These are phyloP conservation scores for Falco novaeseelandiae DNA, from an alignment of 2,797 vertebrate species.

Conservation along the genomic window DNA sequence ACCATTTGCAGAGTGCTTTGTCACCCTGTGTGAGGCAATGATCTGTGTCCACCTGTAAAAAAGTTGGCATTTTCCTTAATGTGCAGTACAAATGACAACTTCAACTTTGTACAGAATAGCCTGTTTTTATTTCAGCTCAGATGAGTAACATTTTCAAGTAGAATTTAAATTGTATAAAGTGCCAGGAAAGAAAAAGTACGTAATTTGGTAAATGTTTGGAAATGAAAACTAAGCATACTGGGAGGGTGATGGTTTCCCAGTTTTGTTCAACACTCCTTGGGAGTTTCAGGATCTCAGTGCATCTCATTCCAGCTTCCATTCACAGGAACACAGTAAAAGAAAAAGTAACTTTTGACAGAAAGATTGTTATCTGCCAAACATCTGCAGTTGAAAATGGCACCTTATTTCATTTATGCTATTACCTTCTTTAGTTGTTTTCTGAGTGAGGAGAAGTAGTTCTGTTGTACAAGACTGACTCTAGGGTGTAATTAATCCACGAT, in stretches of 20 bases:
- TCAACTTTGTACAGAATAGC: neutral
- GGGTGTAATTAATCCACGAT: conserved; percentile 6
- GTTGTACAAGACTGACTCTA: neutral
- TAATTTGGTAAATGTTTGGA: neutral
- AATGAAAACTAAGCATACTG: neutral
- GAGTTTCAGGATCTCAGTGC: neutral
- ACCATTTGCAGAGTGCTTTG: neutral
- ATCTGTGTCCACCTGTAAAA: neutral
- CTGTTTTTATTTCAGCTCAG: neutral
- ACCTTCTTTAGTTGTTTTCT: neutral
- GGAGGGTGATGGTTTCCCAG: neutral
- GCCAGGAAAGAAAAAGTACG: neutral
- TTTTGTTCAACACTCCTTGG: neutral
- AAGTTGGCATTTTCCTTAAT: neutral
- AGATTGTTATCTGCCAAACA: neutral
- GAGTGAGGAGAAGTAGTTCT: conserved; percentile 27
- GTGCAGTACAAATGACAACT: neutral
- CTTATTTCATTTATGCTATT: neutral
- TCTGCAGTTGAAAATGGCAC: neutral
- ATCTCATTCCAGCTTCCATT: neutral
- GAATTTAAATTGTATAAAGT: neutral
- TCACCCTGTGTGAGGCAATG: neutral
- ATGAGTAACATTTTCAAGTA: neutral
- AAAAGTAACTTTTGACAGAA: neutral
- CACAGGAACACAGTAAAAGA: neutral